Evolutionary conservation across 2,888 invertebrate species (phyloP), one percentile per base, ranked within the genome.

Genomic region (Orthonychiurus folsomi): DNA sequence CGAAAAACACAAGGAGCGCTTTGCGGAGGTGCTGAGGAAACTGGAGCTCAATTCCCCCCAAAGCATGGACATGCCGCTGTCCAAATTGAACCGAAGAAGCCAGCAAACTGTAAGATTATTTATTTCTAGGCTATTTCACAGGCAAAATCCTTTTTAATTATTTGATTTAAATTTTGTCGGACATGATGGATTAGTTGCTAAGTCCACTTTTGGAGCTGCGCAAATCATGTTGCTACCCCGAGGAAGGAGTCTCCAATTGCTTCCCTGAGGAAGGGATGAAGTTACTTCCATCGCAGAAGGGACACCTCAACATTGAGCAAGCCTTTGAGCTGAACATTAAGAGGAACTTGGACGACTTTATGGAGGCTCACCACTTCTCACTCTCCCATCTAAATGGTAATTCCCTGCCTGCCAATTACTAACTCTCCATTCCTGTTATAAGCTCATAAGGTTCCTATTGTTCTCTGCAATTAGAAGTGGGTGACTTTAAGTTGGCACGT

Each of bases 181-280:
- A n/a, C n/a, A n/a, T n/a, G n/a, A n/a, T n/a, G n/a, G n/a, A n/a
- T n/a, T n/a, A n/a, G n/a, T 69, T 88, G 58, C 74, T 88, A 72
- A 79, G 79, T 54, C 88, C 88, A 0, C 77, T 89, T 63, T 75
- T 84, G 59, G 80, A 81, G 60, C 77, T 89, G 62, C 80, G 88
- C 0, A 85, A 87, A 76, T 85, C 85, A 1, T 88, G 88, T 74
- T 83, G 84, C 18, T 84, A 86, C 75, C 87, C 87, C 0, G 84
- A 84, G 74, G 5, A 37, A 5, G 15, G 15, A 15, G 37, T 15
- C 5, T n/a, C n/a, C n/a, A n/a, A n/a, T 74, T 83, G 84, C 18
- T 84, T 86, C 75, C 87, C 87, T 0, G 84, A 84, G 74, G 5
- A 37, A 5, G 15, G 15, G 37, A 15, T 15, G 15, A 82, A 61